Evolutionary conservation across 2,113 vertebrate genomes (phyloP).

Genomic region (Vanacampus margaritifer): DNA sequence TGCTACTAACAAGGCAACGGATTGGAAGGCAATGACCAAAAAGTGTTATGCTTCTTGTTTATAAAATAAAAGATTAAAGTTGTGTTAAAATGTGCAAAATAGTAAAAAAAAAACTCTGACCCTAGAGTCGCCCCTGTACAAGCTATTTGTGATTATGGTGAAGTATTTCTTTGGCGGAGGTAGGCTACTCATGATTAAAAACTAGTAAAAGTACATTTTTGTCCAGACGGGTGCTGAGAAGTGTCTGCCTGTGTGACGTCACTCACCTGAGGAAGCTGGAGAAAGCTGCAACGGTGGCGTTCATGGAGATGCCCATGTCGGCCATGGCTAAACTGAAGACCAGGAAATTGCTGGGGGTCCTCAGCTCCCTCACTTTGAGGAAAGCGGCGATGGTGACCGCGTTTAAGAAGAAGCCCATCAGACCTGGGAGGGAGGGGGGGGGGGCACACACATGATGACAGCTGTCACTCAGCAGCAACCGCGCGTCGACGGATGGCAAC

Average conservation of each 20-base stretch:
- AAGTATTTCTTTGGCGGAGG: no score
- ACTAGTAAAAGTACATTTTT: not conserved
- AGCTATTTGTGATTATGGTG: no score
- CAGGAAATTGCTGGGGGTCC: constrained; percentile 88
- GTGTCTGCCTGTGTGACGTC: not conserved
- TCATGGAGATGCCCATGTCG: constrained; percentile 87
- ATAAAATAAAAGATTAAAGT: no score
- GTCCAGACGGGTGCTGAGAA: not conserved
- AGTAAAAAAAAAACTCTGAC: no score
- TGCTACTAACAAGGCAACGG: no score
- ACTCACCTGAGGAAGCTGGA: constrained; percentile 90
- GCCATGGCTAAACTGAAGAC: constrained; percentile 88
- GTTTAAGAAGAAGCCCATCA: constrained; percentile 89
- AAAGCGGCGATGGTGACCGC: constrained; percentile 86
- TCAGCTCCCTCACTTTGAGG: constrained; percentile 84
- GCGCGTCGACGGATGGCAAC: not conserved
- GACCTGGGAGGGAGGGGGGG: constrained; percentile 70
- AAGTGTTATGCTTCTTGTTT: no score
- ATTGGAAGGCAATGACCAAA: no score
- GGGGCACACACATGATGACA: not conserved
- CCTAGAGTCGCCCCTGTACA: no score
- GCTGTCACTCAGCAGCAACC: not conserved
- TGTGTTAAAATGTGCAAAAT: no score
- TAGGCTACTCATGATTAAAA: not conserved
- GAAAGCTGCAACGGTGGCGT: constrained; percentile 85